Base-by-base conservation (phyloP, 64 coral and sea anemone species). In the Pocillopora damicornis region DNA sequence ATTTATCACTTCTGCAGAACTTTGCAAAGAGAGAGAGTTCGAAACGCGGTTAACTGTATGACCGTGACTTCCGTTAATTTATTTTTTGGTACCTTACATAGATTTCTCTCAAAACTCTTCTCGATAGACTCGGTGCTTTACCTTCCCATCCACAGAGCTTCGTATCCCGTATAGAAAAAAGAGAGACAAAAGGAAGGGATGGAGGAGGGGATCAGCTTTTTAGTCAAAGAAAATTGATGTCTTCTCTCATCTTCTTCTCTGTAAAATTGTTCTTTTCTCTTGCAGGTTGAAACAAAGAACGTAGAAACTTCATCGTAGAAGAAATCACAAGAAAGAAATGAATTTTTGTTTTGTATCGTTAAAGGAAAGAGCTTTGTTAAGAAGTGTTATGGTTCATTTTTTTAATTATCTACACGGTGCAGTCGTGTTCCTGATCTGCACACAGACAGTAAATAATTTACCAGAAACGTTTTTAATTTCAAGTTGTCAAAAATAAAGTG, bases 271-370 rank as follows among this genome's bases (percentile, higher is more conserved):
- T 14, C 8, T 38, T 79, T 0, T 79, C 57, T 13, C 9, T 85
- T 73, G 18, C 81, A 85, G 81, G 81, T 56, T 85, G 30, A 58
- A 15, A 68, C 23, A 73, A 13, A 85, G 51, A 72, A 72, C 67
- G 9, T 11, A 23, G 20, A 63, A 81, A 59, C 9, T 35, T 35
- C 65, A 58, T 58, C 35, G 4, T 67, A 66, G 6, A 85, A 18
- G 63, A 71, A 85, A 85, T 85, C 38, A 85, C 63, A 85, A 25
- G 56, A n/a, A 25, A 72, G 37, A 30, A 13, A 45, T 15, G 60
- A 63, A 67, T 71, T 73, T 83, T 73, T 36, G 10, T 85, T 85
- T 72, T 85, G 37, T 72, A 72, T 56, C 7, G 17, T 71, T 15
- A 15, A 57, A 30, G 45, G 57, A 36, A 18, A 51, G 15, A 65